These are phyloP conservation scores for Heloderma charlesbogerti DNA, from an alignment of 2,113 vertebrate species.

Conservation along the genomic window DNA sequence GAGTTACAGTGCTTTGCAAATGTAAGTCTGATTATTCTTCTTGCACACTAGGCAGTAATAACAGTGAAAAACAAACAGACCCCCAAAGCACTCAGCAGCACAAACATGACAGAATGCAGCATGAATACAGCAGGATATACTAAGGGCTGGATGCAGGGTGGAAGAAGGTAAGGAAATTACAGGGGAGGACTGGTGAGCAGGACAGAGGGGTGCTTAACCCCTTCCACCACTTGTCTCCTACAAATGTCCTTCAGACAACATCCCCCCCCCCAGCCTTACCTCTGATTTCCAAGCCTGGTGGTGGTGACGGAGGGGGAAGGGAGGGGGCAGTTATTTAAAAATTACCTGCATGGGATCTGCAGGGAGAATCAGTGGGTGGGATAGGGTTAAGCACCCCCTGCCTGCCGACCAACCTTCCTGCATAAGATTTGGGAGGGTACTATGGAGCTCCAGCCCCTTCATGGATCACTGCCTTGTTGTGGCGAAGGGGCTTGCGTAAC, in stretches of 20 bases:
- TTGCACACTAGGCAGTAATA: neutral
- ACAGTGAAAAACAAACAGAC: neutral
- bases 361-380: neutral
- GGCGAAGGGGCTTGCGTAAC: too few relatives aligned
- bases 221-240: neutral
- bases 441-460: neutral
- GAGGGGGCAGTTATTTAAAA: too few relatives aligned
- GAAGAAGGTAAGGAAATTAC: neutral
- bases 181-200: neutral
- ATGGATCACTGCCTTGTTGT: too few relatives aligned
- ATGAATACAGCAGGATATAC: neutral
- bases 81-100: neutral
- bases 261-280: neutral
- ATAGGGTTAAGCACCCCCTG: neutral
- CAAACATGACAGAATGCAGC: neutral
- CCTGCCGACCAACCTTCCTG: neutral
- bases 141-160: neutral
- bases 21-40: neutral
- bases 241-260: neutral
- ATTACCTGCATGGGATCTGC: neutral
- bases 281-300: neutral
- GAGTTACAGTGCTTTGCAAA: constrained; percentile 7
- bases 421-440: neutral
- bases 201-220: neutral
- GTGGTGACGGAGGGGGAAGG: neutral